Conservation (phyloP, 1,140 invertebrate species). For the Heliconius congener region DNA sequence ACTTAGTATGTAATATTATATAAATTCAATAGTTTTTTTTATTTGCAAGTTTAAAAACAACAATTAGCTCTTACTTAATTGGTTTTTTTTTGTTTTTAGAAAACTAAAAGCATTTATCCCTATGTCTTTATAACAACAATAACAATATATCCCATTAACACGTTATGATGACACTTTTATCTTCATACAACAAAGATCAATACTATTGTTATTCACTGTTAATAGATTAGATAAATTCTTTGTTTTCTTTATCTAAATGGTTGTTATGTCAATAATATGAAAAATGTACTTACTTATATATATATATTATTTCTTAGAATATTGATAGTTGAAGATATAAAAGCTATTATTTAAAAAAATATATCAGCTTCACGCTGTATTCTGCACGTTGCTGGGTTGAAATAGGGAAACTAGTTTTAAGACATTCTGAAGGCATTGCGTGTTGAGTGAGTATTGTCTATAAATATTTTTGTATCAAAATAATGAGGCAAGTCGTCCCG, state of each 20-base stretch:
- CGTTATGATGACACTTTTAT: neutral
- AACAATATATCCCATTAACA: slow-evolving; percentile 1
- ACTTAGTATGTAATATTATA: too few relatives aligned
- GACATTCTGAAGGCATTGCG: too few relatives aligned
- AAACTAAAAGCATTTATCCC: neutral
- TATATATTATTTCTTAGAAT: neutral
- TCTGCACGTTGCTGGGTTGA: too few relatives aligned
- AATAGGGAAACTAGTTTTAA: too few relatives aligned
- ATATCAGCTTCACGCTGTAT: too few relatives aligned
- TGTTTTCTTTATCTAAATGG: slow-evolving; percentile 7
- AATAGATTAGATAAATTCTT: slow-evolving; percentile 8
- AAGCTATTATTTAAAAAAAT: too few relatives aligned
- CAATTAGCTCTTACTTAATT: neutral
- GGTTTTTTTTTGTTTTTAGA: neutral
- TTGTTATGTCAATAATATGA: neutral
- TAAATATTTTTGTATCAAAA: too few relatives aligned
- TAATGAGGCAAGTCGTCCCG: too few relatives aligned
- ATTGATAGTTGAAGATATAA: too few relatives aligned
- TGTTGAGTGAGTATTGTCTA: too few relatives aligned
- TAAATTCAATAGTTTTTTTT: too few relatives aligned
- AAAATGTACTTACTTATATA: neutral
- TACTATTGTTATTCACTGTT: neutral
- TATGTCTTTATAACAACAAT: neutral
- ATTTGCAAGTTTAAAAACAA: too few relatives aligned
- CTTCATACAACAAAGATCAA: slow-evolving; percentile 3